phyloP scores from a whole-genome alignment of 2,888 invertebrate genomes.

The Euplexia lucipara region DNA sequence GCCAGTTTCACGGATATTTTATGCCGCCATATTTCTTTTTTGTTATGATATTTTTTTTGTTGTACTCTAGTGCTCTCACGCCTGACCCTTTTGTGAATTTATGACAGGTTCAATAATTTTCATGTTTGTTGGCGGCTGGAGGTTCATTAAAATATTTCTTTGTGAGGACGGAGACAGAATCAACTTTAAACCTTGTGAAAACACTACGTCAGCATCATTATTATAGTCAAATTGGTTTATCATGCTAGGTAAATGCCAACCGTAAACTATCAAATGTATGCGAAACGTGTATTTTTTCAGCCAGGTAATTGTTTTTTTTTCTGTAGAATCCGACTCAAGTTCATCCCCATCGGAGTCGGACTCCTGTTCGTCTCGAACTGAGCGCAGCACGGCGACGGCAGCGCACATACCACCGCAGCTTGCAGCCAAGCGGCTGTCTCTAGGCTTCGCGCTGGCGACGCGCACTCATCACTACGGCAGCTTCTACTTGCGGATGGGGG shows the following conservation, averaged over 20 bases:
- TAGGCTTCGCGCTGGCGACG: constrained; percentile 88
- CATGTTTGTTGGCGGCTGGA: constrained; percentile 11
- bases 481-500: constrained; percentile 98
- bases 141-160: constrained; percentile 20
- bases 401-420: constrained; percentile 80
- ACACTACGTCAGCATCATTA: too few species aligned
- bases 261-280: not conserved
- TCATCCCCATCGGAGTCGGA: constrained; percentile 86
- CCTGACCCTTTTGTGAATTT: constrained; percentile 29
- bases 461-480: constrained; percentile 96
- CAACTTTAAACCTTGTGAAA: not conserved
- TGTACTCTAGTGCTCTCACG: constrained; percentile 21
- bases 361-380: constrained; percentile 90
- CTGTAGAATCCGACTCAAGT: constrained; percentile 83
- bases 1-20: constrained; percentile 49
- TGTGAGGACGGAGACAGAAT: not conserved
- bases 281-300: not conserved
- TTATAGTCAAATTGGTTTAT: too few species aligned
- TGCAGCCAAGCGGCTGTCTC: constrained; percentile 86
- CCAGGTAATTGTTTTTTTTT: not conserved
- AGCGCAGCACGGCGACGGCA: constrained; percentile 90
- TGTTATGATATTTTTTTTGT: constrained; percentile 42
- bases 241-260: not conserved
- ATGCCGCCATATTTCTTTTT: constrained; percentile 41
- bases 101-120: constrained; percentile 14